These are phyloP conservation scores for Papilio glaucus DNA, from an alignment of 1,140 invertebrate genomes.

Conservation along the genomic window DNA sequence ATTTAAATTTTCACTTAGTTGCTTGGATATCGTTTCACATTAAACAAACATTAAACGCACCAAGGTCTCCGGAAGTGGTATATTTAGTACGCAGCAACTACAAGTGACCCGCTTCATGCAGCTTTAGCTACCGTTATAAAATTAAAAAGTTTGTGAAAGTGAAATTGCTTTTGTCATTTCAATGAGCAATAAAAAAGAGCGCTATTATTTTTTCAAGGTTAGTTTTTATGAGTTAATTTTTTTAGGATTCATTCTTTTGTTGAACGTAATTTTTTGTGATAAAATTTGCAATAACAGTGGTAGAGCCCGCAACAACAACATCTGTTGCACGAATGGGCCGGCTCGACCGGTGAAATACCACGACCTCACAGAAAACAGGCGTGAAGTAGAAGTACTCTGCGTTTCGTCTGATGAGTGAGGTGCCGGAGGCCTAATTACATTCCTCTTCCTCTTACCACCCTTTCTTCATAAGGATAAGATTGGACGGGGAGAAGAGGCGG, in stretches of 20 bases:
- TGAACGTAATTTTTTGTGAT: background rate
- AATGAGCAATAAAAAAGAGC: conserved; percentile 27
- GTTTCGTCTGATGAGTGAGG: too few species aligned
- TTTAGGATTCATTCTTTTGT: conserved; percentile 5
- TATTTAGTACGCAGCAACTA: conserved; percentile 21
- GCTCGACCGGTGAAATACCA: too few species aligned
- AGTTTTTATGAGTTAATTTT: conserved; percentile 9
- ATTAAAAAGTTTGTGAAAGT: conserved; percentile 36
- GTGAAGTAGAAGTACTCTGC: too few species aligned
- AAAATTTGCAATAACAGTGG: background rate
- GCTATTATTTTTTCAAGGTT: conserved; percentile 27
- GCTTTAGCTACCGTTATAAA: conserved; percentile 35
- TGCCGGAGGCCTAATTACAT: too few species aligned
- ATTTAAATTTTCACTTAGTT: background rate
- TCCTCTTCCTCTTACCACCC: too few species aligned
- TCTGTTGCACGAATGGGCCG: too few species aligned
- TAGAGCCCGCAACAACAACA: too few species aligned
- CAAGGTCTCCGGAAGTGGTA: conserved; percentile 21
- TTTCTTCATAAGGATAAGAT: too few species aligned
- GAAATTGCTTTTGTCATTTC: conserved; percentile 35
- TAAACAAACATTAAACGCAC: conserved; percentile 14
- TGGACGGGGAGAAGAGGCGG: too few species aligned
- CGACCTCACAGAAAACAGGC: too few species aligned
- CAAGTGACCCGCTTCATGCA: conserved; percentile 27
- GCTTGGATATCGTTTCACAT: conserved; percentile 6